Percentiles rank a stretch among this genome's conserved stretches.
Conservation (phyloP, 2,888 invertebrate species). For the Athetis lepigone region DNA sequence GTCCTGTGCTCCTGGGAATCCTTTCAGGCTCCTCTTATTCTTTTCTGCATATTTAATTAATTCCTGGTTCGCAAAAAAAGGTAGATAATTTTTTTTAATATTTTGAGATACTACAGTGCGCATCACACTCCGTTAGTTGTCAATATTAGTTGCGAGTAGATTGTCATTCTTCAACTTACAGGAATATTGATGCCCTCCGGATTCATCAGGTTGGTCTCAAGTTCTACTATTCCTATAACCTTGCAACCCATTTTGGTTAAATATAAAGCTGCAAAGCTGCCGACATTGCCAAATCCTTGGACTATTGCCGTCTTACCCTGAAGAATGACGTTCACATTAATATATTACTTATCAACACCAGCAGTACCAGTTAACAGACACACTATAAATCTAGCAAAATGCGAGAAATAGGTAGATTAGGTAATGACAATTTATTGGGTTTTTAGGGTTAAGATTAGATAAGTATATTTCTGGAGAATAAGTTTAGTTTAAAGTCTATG, state of each 20-base stretch:
- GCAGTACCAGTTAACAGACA: too few species aligned
- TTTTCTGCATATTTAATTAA: constrained; percentile 80
- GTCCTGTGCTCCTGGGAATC: constrained; percentile 91
- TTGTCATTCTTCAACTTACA: not conserved
- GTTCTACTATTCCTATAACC: constrained; percentile 93
- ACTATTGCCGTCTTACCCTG: constrained; percentile 94
- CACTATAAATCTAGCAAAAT: too few species aligned
- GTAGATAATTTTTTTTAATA: too few species aligned
- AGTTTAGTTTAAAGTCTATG: too few species aligned
- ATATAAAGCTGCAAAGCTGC: constrained; percentile 93
- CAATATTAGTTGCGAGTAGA: too few species aligned
- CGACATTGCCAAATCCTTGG: constrained; percentile 96
- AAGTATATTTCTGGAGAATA: too few species aligned
- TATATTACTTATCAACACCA: too few species aligned
- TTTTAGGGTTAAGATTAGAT: too few species aligned
- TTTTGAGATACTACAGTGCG: too few species aligned
- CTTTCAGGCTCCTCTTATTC: constrained; percentile 91
- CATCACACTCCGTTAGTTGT: too few species aligned
- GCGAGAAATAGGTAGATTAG: too few species aligned
- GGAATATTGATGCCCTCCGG: constrained; percentile 92
- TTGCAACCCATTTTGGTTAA: constrained; percentile 93
- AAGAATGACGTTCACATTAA: not conserved
- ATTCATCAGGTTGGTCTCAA: constrained; percentile 91
- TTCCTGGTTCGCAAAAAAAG: constrained; percentile 70
- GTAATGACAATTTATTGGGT: too few species aligned